These are phyloP conservation scores for Lagopus muta DNA, from an alignment of 2,113 vertebrate species.

Conservation along the genomic window DNA sequence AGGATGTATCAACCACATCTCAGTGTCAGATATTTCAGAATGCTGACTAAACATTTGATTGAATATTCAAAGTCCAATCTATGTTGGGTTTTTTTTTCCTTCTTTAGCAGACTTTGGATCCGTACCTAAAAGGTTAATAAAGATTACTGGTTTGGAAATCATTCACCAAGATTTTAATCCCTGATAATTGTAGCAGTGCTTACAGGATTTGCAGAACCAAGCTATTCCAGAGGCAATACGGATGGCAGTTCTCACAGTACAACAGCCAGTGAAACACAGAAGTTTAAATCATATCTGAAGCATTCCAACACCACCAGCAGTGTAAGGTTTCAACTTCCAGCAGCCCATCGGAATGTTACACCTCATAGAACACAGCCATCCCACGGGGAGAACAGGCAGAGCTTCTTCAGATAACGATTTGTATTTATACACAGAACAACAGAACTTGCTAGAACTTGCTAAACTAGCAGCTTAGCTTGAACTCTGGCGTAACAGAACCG, in stretches of 20 bases:
- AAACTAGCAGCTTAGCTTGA: neutral
- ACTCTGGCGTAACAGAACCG: neutral
- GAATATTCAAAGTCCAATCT: slow-evolving; percentile 55
- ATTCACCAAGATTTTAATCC: neutral
- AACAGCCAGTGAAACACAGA: neutral
- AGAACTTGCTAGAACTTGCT: neutral
- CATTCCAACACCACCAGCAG: neutral
- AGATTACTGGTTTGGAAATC: slow-evolving; percentile 1
- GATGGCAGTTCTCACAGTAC: neutral
- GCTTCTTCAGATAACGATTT: neutral
- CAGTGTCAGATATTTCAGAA: neutral
- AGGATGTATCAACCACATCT: neutral
- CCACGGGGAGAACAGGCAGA: neutral
- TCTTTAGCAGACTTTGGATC: slow-evolving; percentile 36
- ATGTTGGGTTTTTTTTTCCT: neutral
- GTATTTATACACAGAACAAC: neutral
- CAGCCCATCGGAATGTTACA: neutral
- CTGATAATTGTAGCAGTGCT: neutral
- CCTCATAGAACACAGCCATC: neutral
- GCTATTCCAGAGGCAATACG: neutral
- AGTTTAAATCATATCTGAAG: neutral
- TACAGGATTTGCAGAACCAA: neutral
- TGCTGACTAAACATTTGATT: slow-evolving; percentile 40
- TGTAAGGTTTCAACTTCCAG: neutral
- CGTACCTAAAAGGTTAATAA: neutral